A percentile compares a stretch with the other conserved stretches of the same genome.
phyloP scores from a whole-genome alignment of 2,888 invertebrate species.

The Caenorhabditis zanzibari region DNA sequence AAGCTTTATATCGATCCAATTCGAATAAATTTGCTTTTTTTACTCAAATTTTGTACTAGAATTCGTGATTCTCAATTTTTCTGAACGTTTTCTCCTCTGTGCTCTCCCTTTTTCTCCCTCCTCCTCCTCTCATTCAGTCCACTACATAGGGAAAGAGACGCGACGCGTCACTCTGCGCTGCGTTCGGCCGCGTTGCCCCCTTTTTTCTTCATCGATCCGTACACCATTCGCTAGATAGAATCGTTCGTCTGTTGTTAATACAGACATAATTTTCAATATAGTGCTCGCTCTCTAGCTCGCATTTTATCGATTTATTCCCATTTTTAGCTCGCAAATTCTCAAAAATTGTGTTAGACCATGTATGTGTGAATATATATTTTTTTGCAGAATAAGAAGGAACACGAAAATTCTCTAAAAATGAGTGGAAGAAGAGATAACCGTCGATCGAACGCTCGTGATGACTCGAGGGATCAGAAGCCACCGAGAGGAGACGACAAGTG shows the following conservation, averaged over 20 bases:
- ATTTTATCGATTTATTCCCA: neutral
- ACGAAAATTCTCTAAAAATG: constrained; percentile 32
- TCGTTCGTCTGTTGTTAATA: no score
- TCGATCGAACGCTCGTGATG: constrained; percentile 50
- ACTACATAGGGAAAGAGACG: constrained; percentile 13
- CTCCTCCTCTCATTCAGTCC: constrained; percentile 8
- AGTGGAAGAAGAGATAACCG: constrained; percentile 58
- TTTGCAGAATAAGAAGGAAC: neutral
- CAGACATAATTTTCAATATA: no score
- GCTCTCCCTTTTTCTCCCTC: neutral
- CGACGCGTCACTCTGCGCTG: constrained; percentile 49
- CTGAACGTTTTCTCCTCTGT: no score
- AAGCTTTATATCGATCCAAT: no score
- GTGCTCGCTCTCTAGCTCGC: neutral
- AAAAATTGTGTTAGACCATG: no score
- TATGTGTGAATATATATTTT: neutral
- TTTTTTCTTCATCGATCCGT: constrained; percentile 34
- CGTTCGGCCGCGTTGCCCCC: constrained; percentile 28
- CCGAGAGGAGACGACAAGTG: constrained; percentile 35
- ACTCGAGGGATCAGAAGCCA: constrained; percentile 17
- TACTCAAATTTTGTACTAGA: neutral
- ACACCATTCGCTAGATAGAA: neutral
- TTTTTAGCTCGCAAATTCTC: no score
- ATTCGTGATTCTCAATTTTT: neutral
- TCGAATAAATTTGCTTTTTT: neutral